Evolutionary conservation across 2,888 invertebrate genomes (phyloP).

Genomic region (Brachylomia viminalis): DNA sequence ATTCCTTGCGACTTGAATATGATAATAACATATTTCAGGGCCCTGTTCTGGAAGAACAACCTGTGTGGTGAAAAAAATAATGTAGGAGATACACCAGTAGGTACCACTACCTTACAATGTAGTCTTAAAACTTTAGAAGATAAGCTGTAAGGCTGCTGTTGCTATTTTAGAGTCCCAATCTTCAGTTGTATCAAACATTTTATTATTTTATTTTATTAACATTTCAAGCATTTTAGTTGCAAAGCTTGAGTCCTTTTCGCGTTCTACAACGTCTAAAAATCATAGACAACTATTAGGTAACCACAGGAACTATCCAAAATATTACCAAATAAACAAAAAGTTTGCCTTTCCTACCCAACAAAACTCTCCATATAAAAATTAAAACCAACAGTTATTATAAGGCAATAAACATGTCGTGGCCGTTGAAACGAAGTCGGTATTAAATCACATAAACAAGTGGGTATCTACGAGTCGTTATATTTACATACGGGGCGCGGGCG

Average conservation of each 20-base stretch:
- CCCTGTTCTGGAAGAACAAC: conserved; percentile 41
- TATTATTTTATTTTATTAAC: neutral
- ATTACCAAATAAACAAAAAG: neutral
- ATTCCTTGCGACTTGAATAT: conserved; percentile 80
- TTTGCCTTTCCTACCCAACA: neutral
- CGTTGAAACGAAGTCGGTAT: conserved; percentile 65
- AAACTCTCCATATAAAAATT: conserved; percentile 54
- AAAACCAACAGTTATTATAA: conserved; percentile 59
- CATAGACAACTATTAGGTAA: neutral
- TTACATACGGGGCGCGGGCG: conserved; percentile 69
- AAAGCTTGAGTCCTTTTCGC: neutral
- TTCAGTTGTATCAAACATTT: neutral
- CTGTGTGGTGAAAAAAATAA: conserved; percentile 36
- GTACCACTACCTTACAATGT: neutral
- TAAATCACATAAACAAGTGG: conserved; percentile 72
- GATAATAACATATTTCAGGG: conserved; percentile 86
- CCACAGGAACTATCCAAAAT: neutral
- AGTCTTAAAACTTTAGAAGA: neutral
- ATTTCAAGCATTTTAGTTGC: neutral
- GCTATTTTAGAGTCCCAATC: neutral
- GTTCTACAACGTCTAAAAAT: neutral
- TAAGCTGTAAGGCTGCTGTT: neutral
- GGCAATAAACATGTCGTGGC: conserved; percentile 61
- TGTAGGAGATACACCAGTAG: neutral
- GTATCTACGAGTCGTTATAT: conserved; percentile 65